Conservation (phyloP, 2,888 invertebrate species). For the Elysia crispata region DNA sequence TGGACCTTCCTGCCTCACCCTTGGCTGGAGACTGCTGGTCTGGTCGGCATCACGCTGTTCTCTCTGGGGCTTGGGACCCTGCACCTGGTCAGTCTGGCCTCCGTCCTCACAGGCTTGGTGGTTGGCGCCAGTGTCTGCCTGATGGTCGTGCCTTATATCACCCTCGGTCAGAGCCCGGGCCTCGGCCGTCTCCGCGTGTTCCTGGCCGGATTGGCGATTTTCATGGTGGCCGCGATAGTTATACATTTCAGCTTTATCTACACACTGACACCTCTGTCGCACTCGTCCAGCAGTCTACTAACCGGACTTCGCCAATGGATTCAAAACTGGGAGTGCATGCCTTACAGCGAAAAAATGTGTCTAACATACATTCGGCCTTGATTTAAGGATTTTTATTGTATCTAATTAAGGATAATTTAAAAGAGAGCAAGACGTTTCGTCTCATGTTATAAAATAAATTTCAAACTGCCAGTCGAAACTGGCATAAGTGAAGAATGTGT, state of each 20-base stretch:
- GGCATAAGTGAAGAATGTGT: no score
- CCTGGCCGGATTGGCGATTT: slow-evolving; percentile 45
- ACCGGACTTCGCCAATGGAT: no score
- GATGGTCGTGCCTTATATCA: slow-evolving; percentile 68
- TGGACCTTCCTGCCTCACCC: slow-evolving; percentile 63
- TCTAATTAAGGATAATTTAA: no score
- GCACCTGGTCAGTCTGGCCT: slow-evolving; percentile 62
- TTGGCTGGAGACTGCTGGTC: slow-evolving; percentile 47
- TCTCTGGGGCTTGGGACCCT: slow-evolving; percentile 60
- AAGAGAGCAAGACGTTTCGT: no score
- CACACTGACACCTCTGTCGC: no score
- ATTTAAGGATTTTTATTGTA: no score
- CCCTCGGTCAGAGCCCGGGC: slow-evolving; percentile 59
- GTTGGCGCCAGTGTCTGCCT: slow-evolving; percentile 62
- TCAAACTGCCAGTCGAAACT: no score
- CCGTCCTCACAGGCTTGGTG: slow-evolving; percentile 60
- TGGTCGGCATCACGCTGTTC: slow-evolving; percentile 15
- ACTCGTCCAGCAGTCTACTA: no score
- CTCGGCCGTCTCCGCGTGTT: slow-evolving; percentile 54
- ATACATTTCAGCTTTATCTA: not conserved
- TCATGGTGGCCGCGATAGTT: not conserved
- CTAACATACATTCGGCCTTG: no score
- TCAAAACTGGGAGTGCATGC: no score
- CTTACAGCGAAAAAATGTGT: no score
- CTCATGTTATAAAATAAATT: no score